Conservation (phyloP, 2,113 vertebrate species). For the Hipposideros armiger region DNA sequence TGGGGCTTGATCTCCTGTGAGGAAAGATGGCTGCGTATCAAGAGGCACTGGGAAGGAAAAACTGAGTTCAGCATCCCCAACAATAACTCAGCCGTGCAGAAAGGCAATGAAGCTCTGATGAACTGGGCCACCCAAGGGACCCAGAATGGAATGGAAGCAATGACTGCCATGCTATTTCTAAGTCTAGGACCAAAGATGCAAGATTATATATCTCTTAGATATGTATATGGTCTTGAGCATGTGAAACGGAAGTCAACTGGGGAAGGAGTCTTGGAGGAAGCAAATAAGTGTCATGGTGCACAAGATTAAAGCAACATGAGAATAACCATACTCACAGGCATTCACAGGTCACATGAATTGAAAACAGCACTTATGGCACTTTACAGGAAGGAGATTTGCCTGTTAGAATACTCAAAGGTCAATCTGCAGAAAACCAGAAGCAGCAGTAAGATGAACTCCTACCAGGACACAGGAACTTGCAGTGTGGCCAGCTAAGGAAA, state of each 20-base stretch:
- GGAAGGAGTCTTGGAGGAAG: constrained; percentile 42
- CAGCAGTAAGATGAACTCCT: constrained; percentile 67
- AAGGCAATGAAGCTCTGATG: constrained; percentile 43
- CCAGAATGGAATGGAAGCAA: constrained; percentile 1
- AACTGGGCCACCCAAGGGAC: not conserved
- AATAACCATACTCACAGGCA: constrained; percentile 18
- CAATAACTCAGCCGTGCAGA: not conserved
- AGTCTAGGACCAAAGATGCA: constrained; percentile 13
- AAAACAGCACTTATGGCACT: constrained; percentile 59
- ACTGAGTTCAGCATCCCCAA: constrained; percentile 43
- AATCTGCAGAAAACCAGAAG: constrained; percentile 46
- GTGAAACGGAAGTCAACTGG: constrained; percentile 28
- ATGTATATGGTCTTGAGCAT: not conserved
- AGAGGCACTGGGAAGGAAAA: constrained; percentile 47
- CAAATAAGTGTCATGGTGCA: not conserved
- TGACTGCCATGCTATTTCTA: not conserved
- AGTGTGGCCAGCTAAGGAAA: constrained; percentile 46
- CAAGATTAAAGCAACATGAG: constrained; percentile 54
- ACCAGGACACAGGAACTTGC: constrained; percentile 58
- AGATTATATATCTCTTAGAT: constrained; percentile 29
- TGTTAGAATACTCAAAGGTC: constrained; percentile 32
- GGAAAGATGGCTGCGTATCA: constrained; percentile 65
- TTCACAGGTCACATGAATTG: constrained; percentile 41
- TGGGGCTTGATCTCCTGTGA: constrained; percentile 62
- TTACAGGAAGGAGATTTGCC: constrained; percentile 66